phyloP scores from a whole-genome alignment of 2,113 vertebrate species.

The Xiphophorus maculatus region DNA sequence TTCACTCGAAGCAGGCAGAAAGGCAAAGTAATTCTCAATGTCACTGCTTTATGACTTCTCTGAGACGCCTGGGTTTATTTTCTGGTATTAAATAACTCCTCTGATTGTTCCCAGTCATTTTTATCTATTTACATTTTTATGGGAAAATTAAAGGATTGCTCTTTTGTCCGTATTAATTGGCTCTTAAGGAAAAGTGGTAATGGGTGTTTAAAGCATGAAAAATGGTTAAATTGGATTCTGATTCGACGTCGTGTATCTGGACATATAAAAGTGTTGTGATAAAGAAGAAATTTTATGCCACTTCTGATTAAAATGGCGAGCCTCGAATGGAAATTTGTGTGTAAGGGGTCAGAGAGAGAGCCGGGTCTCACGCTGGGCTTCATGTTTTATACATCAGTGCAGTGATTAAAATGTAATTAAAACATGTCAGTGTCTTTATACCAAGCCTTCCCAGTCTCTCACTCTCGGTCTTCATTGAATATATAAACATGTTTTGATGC shows the following conservation, averaged over 20 bases:
- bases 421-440: conserved; percentile 43
- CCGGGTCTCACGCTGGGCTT: conserved; percentile 42
- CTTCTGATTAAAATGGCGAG: conserved; percentile 51
- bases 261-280: conserved; percentile 61
- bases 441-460: conserved; percentile 31
- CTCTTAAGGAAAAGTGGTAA: conserved; percentile 59
- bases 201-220: conserved; percentile 69
- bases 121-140: conserved; percentile 78
- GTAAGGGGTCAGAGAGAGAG: conserved; percentile 50
- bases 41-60: conserved; percentile 43
- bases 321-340: conserved; percentile 39
- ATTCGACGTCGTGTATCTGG: conserved; percentile 61
- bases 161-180: conserved; percentile 74
- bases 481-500: conserved; percentile 56
- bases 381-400: conserved; percentile 62
- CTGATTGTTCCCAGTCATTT: conserved; percentile 60
- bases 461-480: conserved; percentile 40
- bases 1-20: not conserved
- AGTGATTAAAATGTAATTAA: conserved; percentile 65
- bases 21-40: conserved; percentile 20
- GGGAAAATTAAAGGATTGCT: conserved; percentile 76
- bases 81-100: conserved; percentile 57
- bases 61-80: conserved; percentile 47
- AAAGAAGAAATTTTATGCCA: conserved; percentile 60
- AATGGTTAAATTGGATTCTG: conserved; percentile 74